A percentile compares a stretch with the other conserved stretches of the same genome.
Conservation (phyloP, 2,113 vertebrate genomes). For the Panurus biarmicus region DNA sequence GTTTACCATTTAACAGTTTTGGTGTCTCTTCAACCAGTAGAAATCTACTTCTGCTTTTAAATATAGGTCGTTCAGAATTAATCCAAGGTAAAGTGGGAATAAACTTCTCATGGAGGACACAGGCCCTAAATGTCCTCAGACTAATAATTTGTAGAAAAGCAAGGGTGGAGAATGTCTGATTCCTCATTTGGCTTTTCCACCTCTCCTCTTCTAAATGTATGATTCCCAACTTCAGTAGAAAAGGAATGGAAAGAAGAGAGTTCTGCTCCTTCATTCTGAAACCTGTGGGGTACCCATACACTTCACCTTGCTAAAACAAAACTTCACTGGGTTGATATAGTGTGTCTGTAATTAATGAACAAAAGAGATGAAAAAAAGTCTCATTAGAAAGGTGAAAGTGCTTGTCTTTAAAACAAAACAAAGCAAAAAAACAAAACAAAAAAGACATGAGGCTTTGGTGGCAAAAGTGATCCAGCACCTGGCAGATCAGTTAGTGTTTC, state of each 20-base stretch:
- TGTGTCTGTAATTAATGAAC: not conserved
- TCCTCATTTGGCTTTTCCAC: not conserved
- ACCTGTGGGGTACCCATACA: not conserved
- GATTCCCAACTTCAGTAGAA: not conserved
- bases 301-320: not conserved
- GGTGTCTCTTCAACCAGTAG: not conserved
- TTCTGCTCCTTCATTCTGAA: not conserved
- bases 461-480: not conserved
- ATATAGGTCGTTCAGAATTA: not conserved
- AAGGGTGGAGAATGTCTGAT: not conserved
- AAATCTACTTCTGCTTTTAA: not conserved
- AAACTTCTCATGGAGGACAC: not conserved
- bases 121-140: not conserved
- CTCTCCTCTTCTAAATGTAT: not conserved
- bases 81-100: not conserved
- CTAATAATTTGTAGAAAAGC: not conserved
- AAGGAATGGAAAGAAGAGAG: not conserved
- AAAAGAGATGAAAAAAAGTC: not conserved
- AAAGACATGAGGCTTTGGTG: not conserved
- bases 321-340: fast-evolving
- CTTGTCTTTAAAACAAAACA: not conserved
- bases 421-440: not conserved
- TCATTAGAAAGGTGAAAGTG: not conserved
- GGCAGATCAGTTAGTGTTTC: not conserved
- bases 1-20: not conserved